Conservation (phyloP, 2,888 invertebrate species). For the Acholoe squamosa region DNA sequence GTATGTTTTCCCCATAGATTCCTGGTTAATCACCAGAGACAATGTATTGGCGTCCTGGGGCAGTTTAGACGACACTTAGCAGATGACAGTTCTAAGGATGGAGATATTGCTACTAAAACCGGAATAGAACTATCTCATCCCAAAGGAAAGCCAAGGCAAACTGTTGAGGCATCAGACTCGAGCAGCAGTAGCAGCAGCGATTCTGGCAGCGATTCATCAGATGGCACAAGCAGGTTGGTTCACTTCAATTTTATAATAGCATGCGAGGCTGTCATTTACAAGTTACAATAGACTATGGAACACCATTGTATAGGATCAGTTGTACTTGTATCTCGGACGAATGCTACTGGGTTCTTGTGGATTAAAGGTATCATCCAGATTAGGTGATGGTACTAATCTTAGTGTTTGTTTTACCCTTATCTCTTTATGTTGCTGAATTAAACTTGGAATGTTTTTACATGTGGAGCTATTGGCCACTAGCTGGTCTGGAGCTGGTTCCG, state of each 20-base stretch:
- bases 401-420: no score
- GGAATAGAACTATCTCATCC: constrained; percentile 9
- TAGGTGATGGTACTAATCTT: no score
- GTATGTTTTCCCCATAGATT: background rate
- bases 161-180: background rate
- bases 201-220: background rate
- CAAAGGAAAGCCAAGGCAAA: background rate
- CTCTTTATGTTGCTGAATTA: no score
- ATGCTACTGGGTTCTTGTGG: no score
- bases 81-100: background rate
- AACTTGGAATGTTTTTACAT: no score
- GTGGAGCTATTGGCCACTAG: no score
- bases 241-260: background rate
- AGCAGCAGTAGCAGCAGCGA: constrained; percentile 6
- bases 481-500: no score
- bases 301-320: no score
- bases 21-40: background rate
- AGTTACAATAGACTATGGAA: no score
- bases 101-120: background rate
- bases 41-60: background rate
- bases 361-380: no score
- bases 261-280: background rate
- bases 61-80: background rate
- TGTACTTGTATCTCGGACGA: no score
- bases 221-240: background rate